These are phyloP conservation scores for Erebia aethiops DNA, from an alignment of 2,888 invertebrate genomes.

Conservation along the genomic window DNA sequence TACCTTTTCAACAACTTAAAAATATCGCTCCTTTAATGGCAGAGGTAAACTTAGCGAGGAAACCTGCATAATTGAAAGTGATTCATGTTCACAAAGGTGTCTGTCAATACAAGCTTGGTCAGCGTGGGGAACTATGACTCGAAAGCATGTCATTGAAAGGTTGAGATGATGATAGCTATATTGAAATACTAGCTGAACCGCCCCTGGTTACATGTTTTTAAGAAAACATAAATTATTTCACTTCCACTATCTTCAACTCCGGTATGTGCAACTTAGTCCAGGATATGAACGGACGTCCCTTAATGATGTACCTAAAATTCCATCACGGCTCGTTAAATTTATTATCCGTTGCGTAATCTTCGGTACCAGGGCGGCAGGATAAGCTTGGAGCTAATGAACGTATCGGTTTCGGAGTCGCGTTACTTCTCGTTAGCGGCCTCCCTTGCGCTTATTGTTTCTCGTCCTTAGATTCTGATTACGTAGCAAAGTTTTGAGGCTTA, in stretches of 20 bases:
- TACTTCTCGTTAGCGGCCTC: conserved; percentile 69
- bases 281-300: conserved; percentile 18
- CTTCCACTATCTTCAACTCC: not conserved
- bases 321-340: conserved; percentile 30
- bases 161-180: too few relatives aligned
- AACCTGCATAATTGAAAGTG: too few relatives aligned
- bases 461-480: conserved; percentile 47
- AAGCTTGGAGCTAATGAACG: conserved; percentile 68
- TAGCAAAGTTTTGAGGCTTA: not conserved
- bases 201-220: too few relatives aligned
- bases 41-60: too few relatives aligned
- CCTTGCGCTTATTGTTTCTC: conserved; percentile 62
- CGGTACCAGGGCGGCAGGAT: conserved; percentile 55
- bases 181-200: too few relatives aligned
- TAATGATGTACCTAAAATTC: conserved; percentile 22
- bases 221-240: too few relatives aligned
- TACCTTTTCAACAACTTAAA: too few relatives aligned
- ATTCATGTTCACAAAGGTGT: too few relatives aligned
- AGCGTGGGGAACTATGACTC: too few relatives aligned
- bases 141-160: too few relatives aligned
- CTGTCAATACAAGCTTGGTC: too few relatives aligned
- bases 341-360: conserved; percentile 51
- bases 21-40: too few relatives aligned
- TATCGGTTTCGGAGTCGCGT: conserved; percentile 71
- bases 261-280: not conserved